These are phyloP conservation scores for Fistularia commersonii DNA, from an alignment of 2,797 vertebrate genomes.

Conservation along the genomic window DNA sequence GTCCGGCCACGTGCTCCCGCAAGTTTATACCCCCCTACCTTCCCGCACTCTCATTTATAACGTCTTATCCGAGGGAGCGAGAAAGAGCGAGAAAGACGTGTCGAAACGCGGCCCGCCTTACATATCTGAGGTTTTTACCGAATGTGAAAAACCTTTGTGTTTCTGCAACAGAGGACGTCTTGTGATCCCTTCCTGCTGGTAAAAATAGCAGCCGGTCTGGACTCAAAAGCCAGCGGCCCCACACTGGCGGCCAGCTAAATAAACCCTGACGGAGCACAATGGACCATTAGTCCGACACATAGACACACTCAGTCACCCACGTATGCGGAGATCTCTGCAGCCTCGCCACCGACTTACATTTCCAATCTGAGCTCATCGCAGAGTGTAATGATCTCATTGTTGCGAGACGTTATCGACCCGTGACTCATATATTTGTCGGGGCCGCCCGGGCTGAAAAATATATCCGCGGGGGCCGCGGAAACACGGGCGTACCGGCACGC, in stretches of 20 bases:
- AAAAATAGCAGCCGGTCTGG: slow-evolving; percentile 61
- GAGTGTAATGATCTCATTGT: slow-evolving; percentile 67
- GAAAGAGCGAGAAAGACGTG: slow-evolving; percentile 12
- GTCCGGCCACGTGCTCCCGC: not conserved
- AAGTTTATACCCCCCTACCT: not conserved
- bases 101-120: slow-evolving; percentile 13
- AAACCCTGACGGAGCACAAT: slow-evolving; percentile 65
- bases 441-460: slow-evolving; percentile 54
- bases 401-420: slow-evolving; percentile 54
- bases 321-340: slow-evolving; percentile 24
- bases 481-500: too few species aligned
- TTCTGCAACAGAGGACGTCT: slow-evolving; percentile 35
- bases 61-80: not conserved
- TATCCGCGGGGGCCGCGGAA: slow-evolving; percentile 42
- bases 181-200: slow-evolving; percentile 48
- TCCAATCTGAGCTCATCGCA: slow-evolving; percentile 50
- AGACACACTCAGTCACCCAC: slow-evolving; percentile 21
- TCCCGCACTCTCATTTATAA: slow-evolving; percentile 3
- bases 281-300: slow-evolving; percentile 54
- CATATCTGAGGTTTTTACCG: slow-evolving; percentile 28
- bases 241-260: slow-evolving; percentile 46
- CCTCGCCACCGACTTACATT: slow-evolving; percentile 53
- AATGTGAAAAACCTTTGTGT: too few species aligned
- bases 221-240: slow-evolving; percentile 43
- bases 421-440: slow-evolving; percentile 67